Base-by-base conservation (phyloP, 2,888 invertebrate species). In the Tuberolachnus salignus region DNA sequence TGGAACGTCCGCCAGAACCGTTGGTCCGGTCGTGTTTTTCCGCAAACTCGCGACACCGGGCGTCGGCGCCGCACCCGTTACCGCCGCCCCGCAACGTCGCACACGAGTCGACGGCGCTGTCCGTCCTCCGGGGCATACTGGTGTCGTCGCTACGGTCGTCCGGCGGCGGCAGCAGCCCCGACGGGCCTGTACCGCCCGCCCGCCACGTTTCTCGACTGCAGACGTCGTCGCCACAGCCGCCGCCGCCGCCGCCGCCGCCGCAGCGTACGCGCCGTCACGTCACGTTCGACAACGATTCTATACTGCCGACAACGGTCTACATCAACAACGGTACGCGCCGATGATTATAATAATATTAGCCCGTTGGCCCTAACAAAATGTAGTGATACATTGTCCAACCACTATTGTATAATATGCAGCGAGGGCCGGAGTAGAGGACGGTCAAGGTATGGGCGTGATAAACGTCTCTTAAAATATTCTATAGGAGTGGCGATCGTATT, bases 121-220 rank as follows among this genome's bases (percentile, higher is more conserved):
- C 57, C 16, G 67, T 53, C 9, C 75, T 75, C 49, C 44, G 67
- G 6, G 75, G 66, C 57, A 67, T 67, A 21, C 19, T 75, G 66
- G 57, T 46, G 75, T 67, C 75, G n/a, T 67, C 75, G 57, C 64
- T 74, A 14, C 49, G 42, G 19, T 13, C 19, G 23, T 16, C 34
- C 9, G 23, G 10, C 11, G 34, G 34, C 49, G 23, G n/a, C 34
- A 42, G 70, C 16, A 3, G 23, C 44, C 23, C 16, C 46, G 49
- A 26, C 14, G 46, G 46, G 19, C 71, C 71, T 4, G 71, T 49
- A 19, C 51, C 72, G 11, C 59, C 59, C 21, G 51, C 21, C n/a
- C 75, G 66, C 1, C 73, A 34, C 9, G 8, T 4, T 23, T 16
- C 23, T 34, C 19, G n/a, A 10, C 46, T 11, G 9, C 34, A 4